phyloP scores from a whole-genome alignment of 2,113 vertebrate genomes.

The Platysteira castanea region DNA sequence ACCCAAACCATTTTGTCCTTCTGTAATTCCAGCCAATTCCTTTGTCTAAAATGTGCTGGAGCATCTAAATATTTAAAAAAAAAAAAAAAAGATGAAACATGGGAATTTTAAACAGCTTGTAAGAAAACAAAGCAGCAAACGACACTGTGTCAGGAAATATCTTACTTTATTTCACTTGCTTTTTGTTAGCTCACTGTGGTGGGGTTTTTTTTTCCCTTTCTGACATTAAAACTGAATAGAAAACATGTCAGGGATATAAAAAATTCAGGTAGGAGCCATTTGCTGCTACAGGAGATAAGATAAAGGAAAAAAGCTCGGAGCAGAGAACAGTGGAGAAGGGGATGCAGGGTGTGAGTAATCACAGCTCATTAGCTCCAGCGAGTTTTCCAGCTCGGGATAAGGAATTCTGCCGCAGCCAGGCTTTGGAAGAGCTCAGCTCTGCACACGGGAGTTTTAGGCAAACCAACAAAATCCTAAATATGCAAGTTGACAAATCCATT shows the following conservation, averaged over 20 bases:
- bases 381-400: neutral
- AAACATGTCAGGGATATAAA: conserved; percentile 28
- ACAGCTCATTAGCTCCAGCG: neutral
- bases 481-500: conserved; percentile 61
- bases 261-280: neutral
- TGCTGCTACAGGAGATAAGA: conserved; percentile 7
- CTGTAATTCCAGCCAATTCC: neutral
- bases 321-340: neutral
- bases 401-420: neutral
- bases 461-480: conserved; percentile 40
- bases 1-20: neutral
- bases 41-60: neutral
- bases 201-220: neutral
- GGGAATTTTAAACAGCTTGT: neutral
- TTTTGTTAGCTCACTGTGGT: neutral
- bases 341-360: neutral
- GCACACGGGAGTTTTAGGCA: neutral
- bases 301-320: neutral
- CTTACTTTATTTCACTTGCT: neutral
- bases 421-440: neutral
- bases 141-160: neutral
- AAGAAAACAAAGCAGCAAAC: neutral
- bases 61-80: neutral
- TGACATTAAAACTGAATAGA: neutral
- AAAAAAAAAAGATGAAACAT: neutral